Evolutionary conservation across 2,797 vertebrate genomes (phyloP), one percentile per base, ranked within the genome.

Genomic region (Oreonectes daqikongensis): DNA sequence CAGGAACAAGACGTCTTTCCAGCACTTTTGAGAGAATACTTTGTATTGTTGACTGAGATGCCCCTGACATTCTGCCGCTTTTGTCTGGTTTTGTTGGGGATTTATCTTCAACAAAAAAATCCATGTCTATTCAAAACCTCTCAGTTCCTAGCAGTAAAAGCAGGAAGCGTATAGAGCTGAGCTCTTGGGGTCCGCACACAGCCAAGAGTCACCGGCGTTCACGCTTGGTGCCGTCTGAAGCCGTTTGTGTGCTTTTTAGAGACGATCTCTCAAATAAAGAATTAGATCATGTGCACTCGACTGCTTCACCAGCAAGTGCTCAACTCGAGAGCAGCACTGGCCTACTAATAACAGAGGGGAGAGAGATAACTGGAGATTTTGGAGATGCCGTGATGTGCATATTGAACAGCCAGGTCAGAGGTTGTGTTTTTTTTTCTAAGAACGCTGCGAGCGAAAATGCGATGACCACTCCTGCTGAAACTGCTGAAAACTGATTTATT

Each of bases 181-280:
- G 38, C 64, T 67, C 40, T 42, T 59, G 64, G 52, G 40, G 66
- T 20, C 52, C 24, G 64, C 8, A 22, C 26, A 67, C 64, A 67
- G 52, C 63, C 35, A 35, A 59, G 52, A 75, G 64, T 48, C 64
- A 75, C 46, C 30, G 52, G 28, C 52, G 57, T 75, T 75, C 40
- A 28, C 24, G 17, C 64, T 59, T 15, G 12, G 64, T 67, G 40
- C 26, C 17, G 14, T 67, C 73, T 75, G 30, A 46, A 64, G 73
- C 64, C 5, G 64, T 68, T 68, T 68, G 64, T 68, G 38, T 59
- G 52, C 52, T 68, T 75, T 53, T 68, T 60, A 75, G 52, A 59
- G 40, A 67, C 7, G 9, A 59, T 75, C 64, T 75, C 64, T 57
- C 63, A 67, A 48, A 75, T 75, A 75, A 68, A 75, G 73, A 75